These are phyloP conservation scores for Neotoma lepida DNA, from an alignment of 2,113 vertebrate genomes.

Conservation along the genomic window DNA sequence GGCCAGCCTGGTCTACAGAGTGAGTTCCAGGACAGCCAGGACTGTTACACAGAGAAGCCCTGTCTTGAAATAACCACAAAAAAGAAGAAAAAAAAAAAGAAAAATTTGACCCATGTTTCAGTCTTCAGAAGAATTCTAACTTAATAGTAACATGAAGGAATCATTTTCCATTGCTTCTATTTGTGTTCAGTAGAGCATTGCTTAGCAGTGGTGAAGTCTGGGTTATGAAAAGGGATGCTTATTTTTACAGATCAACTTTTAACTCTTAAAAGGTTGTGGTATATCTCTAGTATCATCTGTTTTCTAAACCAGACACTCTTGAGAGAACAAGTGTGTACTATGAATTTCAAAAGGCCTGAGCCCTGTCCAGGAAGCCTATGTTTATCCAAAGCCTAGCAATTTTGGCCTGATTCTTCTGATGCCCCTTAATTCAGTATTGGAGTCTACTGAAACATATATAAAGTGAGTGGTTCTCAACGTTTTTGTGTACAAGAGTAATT, in stretches of 20 bases:
- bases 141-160: not conserved
- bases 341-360: not conserved
- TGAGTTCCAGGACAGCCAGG: not conserved
- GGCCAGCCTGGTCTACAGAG: not conserved
- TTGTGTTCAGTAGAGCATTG: slow-evolving; percentile 31
- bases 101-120: slow-evolving; percentile 26
- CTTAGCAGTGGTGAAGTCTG: slow-evolving; percentile 48
- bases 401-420: not conserved
- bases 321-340: slow-evolving; percentile 16
- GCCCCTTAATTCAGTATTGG: slow-evolving; percentile 12
- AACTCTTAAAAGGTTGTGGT: slow-evolving; percentile 35
- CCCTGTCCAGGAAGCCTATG: not conserved
- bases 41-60: not conserved
- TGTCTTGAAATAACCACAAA: not conserved
- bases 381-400: not conserved
- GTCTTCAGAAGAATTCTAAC: slow-evolving; percentile 33
- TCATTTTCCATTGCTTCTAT: not conserved
- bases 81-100: not conserved
- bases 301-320: slow-evolving; percentile 17
- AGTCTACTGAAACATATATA: slow-evolving; percentile 1
- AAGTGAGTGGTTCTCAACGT: slow-evolving; percentile 18
- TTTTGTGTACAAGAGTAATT: slow-evolving; percentile 13
- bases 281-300: slow-evolving; percentile 30
- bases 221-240: not conserved
- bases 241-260: slow-evolving; percentile 37